These are phyloP conservation scores for Acrocephalus kingi DNA, from an alignment of 2,113 vertebrate species.

Conservation along the genomic window DNA sequence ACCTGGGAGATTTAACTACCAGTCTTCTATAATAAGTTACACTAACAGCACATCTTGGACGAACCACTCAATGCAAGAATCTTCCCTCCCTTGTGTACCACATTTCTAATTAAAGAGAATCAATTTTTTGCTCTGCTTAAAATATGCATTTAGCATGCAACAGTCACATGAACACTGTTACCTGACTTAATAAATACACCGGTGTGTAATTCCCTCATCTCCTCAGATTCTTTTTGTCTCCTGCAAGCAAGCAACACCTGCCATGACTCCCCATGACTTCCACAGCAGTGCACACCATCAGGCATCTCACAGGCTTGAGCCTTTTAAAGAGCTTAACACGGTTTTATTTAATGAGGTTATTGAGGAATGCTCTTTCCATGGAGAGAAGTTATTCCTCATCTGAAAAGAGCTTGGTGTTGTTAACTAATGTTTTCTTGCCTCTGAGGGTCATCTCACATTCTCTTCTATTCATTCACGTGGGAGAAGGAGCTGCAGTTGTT, in stretches of 20 bases:
- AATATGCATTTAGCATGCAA: background rate
- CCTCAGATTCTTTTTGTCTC: background rate
- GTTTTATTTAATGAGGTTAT: background rate
- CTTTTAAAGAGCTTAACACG: slow-evolving; percentile 31
- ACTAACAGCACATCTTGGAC: background rate
- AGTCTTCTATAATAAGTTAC: background rate
- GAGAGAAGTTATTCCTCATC: background rate
- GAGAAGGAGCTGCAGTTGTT: background rate
- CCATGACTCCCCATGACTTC: background rate
- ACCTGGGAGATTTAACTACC: background rate
- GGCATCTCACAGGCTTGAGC: background rate
- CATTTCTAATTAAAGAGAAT: slow-evolving; percentile 54
- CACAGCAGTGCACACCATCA: background rate
- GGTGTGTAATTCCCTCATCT: background rate
- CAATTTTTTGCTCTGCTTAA: background rate
- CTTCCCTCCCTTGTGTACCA: background rate
- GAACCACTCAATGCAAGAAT: background rate
- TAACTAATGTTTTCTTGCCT: background rate
- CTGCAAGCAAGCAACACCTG: background rate
- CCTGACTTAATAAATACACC: background rate
- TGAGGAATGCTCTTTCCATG: slow-evolving; percentile 49
- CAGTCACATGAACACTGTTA: background rate
- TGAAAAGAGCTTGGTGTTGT: background rate
- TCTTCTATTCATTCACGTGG: background rate
- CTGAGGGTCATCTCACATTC: background rate